phyloP scores from a whole-genome alignment of 2,113 vertebrate genomes.

The Tachycineta bicolor region DNA sequence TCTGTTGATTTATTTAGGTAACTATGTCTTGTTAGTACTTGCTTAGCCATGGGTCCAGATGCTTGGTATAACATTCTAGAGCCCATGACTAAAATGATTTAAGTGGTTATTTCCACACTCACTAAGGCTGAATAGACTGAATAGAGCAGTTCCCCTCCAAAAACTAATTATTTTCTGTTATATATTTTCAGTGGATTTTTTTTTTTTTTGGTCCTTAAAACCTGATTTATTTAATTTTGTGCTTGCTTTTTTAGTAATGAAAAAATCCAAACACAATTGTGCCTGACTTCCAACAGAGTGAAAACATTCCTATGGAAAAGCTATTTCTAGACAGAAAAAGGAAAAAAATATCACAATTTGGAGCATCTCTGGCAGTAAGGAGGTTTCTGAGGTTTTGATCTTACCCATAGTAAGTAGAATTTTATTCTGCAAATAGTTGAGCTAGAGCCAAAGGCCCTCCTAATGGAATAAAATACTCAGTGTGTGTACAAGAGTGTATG shows the following conservation, averaged over 20 bases:
- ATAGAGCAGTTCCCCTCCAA: background rate
- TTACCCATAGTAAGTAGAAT: background rate
- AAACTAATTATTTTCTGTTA: background rate
- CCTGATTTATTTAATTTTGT: background rate
- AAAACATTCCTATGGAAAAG: background rate
- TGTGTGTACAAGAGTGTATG: background rate
- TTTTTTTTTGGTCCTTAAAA: background rate
- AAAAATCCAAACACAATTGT: background rate
- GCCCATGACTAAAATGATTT: background rate
- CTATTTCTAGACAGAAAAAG: background rate
- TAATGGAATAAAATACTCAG: background rate
- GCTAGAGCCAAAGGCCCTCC: background rate
- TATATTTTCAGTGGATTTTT: background rate
- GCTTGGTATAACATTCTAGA: slow-evolving; percentile 6
- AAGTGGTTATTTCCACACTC: background rate
- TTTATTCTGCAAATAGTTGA: background rate
- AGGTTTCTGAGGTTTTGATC: background rate
- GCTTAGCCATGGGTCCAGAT: background rate
- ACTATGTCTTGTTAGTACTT: background rate
- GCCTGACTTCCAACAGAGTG: background rate
- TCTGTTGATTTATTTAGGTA: slow-evolving; percentile 37
- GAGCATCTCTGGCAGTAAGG: background rate
- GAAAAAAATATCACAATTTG: background rate
- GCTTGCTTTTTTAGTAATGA: background rate
- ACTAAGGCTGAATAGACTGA: background rate